Percentiles rank a stretch among this genome's conserved stretches.
Evolutionary conservation across 2,797 vertebrate species (phyloP).

Genomic region (Caiman crocodilus): DNA sequence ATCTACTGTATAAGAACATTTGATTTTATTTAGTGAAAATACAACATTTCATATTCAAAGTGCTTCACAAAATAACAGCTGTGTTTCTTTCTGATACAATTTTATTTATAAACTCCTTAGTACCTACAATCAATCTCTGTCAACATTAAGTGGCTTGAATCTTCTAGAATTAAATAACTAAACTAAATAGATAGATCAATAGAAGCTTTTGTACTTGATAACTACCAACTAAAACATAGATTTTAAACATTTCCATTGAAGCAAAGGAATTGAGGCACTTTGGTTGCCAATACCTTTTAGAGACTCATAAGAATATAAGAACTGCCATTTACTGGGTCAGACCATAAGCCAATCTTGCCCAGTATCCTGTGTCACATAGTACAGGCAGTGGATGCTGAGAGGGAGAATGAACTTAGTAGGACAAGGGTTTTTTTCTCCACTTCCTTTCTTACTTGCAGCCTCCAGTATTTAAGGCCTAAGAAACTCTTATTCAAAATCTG

Average conservation of each 20-base stretch:
- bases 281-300: background rate
- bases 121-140: background rate
- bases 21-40: background rate
- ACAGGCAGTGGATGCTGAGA: too few species aligned
- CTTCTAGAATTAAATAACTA: background rate
- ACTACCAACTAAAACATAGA: background rate
- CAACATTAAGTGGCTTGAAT: background rate
- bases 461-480: too few species aligned
- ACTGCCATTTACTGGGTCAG: too few species aligned
- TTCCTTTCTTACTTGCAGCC: too few species aligned
- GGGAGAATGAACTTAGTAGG: too few species aligned
- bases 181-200: too few species aligned
- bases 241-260: background rate
- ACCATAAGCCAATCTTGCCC: too few species aligned
- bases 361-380: too few species aligned
- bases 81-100: background rate
- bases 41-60: constrained; percentile 7
- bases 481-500: too few species aligned
- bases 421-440: too few species aligned
- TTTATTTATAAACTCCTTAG: background rate
- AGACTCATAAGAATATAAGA: too few species aligned
- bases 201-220: background rate
- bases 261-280: background rate
- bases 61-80: background rate
- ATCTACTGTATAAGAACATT: constrained; percentile 18